These are phyloP conservation scores for Tapirus indicus DNA, from an alignment of 2,797 vertebrate genomes.

Conservation along the genomic window DNA sequence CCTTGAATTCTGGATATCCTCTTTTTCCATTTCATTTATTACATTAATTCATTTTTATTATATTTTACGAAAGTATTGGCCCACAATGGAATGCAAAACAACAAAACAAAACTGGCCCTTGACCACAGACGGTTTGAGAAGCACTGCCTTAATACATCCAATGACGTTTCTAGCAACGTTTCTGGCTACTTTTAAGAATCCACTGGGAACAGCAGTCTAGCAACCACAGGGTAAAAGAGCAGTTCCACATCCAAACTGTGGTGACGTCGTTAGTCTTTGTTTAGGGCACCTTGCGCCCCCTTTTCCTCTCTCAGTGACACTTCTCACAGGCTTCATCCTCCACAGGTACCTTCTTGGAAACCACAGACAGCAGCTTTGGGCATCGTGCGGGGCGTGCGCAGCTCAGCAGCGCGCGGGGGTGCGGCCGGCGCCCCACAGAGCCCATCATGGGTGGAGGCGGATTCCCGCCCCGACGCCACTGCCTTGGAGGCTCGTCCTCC, in stretches of 20 bases:
- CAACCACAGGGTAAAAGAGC: neutral
- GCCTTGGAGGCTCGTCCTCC: neutral
- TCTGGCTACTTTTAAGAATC: neutral
- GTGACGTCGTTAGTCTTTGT: neutral
- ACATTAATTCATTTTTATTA: neutral
- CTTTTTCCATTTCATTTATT: neutral
- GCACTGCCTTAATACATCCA: neutral
- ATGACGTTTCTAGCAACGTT: neutral
- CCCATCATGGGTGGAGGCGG: neutral
- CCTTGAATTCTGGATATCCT: neutral
- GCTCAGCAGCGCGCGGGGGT: fast-evolving
- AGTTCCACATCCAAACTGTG: neutral
- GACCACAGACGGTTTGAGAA: neutral
- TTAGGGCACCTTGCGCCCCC: neutral
- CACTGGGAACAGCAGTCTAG: neutral
- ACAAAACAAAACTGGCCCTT: neutral
- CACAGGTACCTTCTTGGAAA: neutral
- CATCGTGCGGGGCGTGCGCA: neutral
- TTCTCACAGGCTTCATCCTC: neutral
- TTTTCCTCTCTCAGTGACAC: neutral
- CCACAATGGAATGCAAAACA: neutral
- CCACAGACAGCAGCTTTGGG: neutral
- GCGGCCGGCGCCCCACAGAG: neutral
- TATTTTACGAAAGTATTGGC: neutral
- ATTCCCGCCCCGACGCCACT: too few relatives aligned